These are phyloP conservation scores for Axea sp. DNA, from an alignment of 2,888 invertebrate genomes.

Conservation along the genomic window DNA sequence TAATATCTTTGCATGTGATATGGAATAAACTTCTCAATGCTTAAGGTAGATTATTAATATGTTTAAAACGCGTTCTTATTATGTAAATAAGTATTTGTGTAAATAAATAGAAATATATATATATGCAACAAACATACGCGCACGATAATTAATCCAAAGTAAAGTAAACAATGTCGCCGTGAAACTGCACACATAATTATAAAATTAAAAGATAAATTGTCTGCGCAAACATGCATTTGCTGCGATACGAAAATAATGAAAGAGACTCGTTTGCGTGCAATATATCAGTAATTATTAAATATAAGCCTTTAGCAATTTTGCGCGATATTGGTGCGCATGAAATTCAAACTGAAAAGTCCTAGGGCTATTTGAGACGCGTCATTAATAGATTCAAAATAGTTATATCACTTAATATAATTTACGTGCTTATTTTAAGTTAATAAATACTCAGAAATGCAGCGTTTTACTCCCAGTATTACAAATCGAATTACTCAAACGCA, in stretches of 20 bases:
- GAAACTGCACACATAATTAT: slow-evolving; percentile 71
- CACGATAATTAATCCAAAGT: slow-evolving; percentile 71
- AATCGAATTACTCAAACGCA: too few relatives aligned
- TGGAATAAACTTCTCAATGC: too few relatives aligned
- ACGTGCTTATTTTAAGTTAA: background rate
- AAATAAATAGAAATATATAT: too few relatives aligned
- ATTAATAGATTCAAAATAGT: slow-evolving; percentile 33
- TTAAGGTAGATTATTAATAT: too few relatives aligned
- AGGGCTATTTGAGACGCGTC: slow-evolving; percentile 42
- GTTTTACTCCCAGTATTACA: too few relatives aligned
- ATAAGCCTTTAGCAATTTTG: slow-evolving; percentile 66
- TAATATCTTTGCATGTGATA: too few relatives aligned
- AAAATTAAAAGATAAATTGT: slow-evolving; percentile 76
- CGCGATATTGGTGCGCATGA: slow-evolving; percentile 67
- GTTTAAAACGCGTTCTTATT: too few relatives aligned
- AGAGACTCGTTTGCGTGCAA: slow-evolving; percentile 20
- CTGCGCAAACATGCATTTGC: slow-evolving; percentile 57
- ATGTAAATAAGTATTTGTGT: too few relatives aligned
- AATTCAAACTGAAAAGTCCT: slow-evolving; percentile 49
- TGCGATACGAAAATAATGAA: slow-evolving; percentile 47
- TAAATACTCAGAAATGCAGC: too few relatives aligned
- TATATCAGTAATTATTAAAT: slow-evolving; percentile 48
- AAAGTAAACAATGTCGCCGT: slow-evolving; percentile 70
- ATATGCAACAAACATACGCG: slow-evolving; percentile 33
- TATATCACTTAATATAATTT: slow-evolving; percentile 20